Evolutionary conservation across 2,888 invertebrate species (phyloP), one percentile per base, ranked within the genome.

Genomic region (Lordiphosa andalusiaca): DNA sequence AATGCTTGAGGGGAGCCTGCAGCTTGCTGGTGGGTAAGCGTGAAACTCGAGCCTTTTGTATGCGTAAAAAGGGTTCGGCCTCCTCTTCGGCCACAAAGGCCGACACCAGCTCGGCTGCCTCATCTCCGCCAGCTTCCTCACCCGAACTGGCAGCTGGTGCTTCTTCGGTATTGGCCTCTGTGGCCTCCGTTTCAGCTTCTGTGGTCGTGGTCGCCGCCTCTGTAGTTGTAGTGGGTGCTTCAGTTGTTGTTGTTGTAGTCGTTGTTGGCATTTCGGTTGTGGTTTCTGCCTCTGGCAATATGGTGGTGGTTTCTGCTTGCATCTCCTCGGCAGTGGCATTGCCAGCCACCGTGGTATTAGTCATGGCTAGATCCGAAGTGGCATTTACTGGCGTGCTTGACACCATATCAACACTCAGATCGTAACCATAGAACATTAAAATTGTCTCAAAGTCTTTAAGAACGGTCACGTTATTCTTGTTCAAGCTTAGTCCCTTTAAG

Each of bases 401-500:
- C 3, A 75, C 56, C 88, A 87, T 88, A 52, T 89, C 88, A 12
- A 84, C 69, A 35, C 93, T 92, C 55, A 95, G 91, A 88, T 95
- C 95, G 77, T 95, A 96, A 1, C 96, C 96, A 80, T 96, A 96
- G 87, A 95, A 95, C 68, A 92, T 91, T 35, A 96, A 87, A 47
- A 95, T 91, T 36, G 92, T 92, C 87, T 94, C 93, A 84, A 95
- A 96, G 65, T 93, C 93, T n/a, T 92, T 91, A 36, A 93, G 93
- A 44, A 96, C 92, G 4, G 93, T 93, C 0, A 95, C 93, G 84
- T 95, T 94, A 78, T 94, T 94, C 65, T 93, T 93, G 88, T 94
- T 96, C 38, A 96, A 90, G 6, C 94, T 94, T 58, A 96, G 89
- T 0, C 96, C 96, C 10, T 95, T 95, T 2, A 96, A 90, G 67